These are phyloP conservation scores for Liparis tanakae DNA, from an alignment of 2,797 vertebrate genomes.

Conservation along the genomic window DNA sequence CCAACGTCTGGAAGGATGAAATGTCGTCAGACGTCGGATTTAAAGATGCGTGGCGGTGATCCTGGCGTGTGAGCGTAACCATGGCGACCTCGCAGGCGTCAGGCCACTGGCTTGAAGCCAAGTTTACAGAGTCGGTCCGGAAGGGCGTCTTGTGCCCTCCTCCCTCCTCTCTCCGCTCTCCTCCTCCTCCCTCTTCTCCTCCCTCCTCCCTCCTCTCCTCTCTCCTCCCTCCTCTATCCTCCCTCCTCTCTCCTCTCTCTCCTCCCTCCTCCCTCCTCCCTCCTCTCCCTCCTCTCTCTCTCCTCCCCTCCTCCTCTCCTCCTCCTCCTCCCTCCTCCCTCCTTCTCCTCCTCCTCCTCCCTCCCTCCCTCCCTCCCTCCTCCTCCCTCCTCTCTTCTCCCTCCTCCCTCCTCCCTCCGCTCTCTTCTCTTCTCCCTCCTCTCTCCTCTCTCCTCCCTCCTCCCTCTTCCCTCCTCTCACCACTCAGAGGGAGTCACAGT, in stretches of 20 bases:
- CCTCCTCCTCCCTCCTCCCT: conserved; percentile 18
- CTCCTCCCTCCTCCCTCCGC: conserved; percentile 16
- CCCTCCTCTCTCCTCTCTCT: conserved; percentile 32
- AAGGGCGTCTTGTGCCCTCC: conserved; percentile 29
- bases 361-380: conserved; percentile 20
- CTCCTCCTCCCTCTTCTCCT: too few relatives aligned
- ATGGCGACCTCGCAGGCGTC: too few relatives aligned
- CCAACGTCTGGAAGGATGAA: background rate
- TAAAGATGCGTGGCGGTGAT: too few relatives aligned
- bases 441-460: background rate
- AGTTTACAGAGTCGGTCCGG: conserved; percentile 1
- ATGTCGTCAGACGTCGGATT: background rate
- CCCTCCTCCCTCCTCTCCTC: conserved; percentile 26
- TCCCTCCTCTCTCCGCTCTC: conserved; percentile 5
- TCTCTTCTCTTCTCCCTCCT: too few relatives aligned
- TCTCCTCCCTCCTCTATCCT: background rate
- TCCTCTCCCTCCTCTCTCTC: conserved; percentile 15
- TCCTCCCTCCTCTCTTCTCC: conserved; percentile 29
- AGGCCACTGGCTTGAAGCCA: background rate
- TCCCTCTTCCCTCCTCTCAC: conserved; percentile 23
- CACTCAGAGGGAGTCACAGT: conserved; percentile 62
- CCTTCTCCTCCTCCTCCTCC: background rate
- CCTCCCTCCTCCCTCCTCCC: conserved; percentile 6
- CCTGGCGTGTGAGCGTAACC: too few relatives aligned
- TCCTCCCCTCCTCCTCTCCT: conserved; percentile 8